Conservation (phyloP, 2,888 invertebrate species). For the Hirudinaria manillensis region DNA sequence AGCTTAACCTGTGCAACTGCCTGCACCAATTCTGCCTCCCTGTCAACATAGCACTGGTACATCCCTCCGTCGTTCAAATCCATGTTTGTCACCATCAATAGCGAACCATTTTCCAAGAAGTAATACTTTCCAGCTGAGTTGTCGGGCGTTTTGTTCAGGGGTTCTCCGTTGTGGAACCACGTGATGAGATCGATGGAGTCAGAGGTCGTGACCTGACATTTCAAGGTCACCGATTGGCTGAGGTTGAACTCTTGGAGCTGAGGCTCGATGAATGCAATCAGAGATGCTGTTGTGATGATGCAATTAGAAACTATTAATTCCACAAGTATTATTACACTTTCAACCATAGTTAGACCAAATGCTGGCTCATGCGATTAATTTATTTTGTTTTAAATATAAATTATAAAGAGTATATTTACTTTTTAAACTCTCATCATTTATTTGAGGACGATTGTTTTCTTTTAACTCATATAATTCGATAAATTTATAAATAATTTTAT, state of each 20-base stretch:
- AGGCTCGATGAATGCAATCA: constrained; percentile 78
- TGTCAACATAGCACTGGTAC: constrained; percentile 83
- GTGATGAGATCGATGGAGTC: constrained; percentile 72
- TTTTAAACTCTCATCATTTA: too few species aligned
- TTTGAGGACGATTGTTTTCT: too few species aligned
- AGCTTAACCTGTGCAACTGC: constrained; percentile 85
- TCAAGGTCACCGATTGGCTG: constrained; percentile 75
- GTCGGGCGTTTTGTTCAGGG: constrained; percentile 55
- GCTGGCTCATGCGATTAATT: too few species aligned
- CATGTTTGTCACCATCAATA: constrained; percentile 18
- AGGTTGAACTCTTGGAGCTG: constrained; percentile 79
- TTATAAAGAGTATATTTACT: too few species aligned
- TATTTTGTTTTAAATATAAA: too few species aligned
- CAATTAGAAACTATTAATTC: too few species aligned
- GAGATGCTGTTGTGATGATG: constrained; percentile 60
- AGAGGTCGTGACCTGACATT: constrained; percentile 74
- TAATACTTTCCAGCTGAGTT: not conserved
- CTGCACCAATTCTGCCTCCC: constrained; percentile 86
- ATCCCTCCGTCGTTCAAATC: constrained; percentile 71
- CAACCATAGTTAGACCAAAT: too few species aligned
- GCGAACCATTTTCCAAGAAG: constrained; percentile 1
- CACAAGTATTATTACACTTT: too few species aligned
- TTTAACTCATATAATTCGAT: too few species aligned
- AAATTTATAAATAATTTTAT: too few species aligned
- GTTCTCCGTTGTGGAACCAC: constrained; percentile 79